A percentile compares a stretch with the other conserved stretches of the same genome.
Evolutionary conservation across 2,113 vertebrate species (phyloP).

Genomic region (Vulpes lagopus): DNA sequence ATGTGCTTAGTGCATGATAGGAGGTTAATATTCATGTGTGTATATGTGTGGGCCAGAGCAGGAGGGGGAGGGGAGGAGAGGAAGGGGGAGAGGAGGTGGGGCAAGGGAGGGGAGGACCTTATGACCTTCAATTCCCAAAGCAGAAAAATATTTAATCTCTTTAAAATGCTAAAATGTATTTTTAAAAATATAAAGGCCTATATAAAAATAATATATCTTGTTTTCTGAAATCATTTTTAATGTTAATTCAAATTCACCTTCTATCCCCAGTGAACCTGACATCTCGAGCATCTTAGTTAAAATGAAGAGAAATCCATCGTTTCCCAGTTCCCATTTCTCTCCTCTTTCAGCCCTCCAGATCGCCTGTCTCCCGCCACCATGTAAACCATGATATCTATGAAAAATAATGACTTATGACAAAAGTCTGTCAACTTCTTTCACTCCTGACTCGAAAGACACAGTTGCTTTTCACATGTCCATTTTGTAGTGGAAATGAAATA

Average conservation of each 20-base stretch:
- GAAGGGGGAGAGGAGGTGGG: not conserved
- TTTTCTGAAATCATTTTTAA: not conserved
- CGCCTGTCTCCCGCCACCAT: not conserved
- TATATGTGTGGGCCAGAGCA: not conserved
- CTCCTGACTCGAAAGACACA: not conserved
- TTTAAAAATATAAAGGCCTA: not conserved
- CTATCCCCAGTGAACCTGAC: not conserved
- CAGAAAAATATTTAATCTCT: not conserved
- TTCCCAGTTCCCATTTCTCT: not conserved
- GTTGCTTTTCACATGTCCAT: not conserved
- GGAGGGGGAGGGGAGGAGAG: not conserved
- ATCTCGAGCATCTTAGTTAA: not conserved
- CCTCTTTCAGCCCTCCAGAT: too few relatives aligned
- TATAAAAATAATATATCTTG: not conserved
- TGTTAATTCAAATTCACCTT: not conserved
- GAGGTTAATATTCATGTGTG: rapidly evolving
- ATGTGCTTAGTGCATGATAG: not conserved
- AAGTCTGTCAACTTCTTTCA: not conserved
- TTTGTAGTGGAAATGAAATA: not conserved
- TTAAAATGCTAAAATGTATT: not conserved
- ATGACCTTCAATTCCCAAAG: not conserved
- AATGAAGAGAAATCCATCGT: not conserved
- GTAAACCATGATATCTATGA: not conserved
- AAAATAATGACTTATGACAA: not conserved
- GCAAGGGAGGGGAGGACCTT: too few relatives aligned